Conservation (phyloP, 1,140 invertebrate genomes). For the Piezodorus guildinii region DNA sequence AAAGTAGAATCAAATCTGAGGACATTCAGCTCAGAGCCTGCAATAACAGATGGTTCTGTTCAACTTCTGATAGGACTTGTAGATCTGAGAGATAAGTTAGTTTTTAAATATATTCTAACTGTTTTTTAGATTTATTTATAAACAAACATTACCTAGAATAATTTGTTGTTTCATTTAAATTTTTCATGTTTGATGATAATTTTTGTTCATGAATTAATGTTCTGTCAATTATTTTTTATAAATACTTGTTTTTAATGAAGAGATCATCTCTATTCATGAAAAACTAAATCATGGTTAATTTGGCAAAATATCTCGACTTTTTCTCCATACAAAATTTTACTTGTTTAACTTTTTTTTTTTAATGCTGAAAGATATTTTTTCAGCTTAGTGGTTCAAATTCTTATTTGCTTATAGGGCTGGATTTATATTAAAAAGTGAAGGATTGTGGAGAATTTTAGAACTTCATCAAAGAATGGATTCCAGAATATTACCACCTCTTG, state of each 20-base stretch:
- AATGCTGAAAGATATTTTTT: too few species aligned
- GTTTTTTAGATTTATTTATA: neutral
- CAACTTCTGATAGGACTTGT: conserved; percentile 45
- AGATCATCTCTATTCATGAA: too few species aligned
- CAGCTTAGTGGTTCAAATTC: too few species aligned
- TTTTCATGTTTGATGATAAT: too few species aligned
- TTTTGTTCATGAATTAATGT: too few species aligned
- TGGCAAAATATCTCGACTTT: neutral
- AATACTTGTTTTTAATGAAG: too few species aligned
- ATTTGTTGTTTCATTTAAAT: neutral
- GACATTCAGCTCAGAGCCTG: conserved; percentile 44
- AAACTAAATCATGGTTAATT: too few species aligned
- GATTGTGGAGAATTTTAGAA: conserved; percentile 36
- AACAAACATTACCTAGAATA: too few species aligned
- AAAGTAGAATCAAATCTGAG: conserved; percentile 48
- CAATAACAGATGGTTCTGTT: conserved; percentile 46
- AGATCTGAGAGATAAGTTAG: conserved; percentile 45
- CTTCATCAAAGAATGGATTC: conserved; percentile 32
- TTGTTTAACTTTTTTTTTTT: too few species aligned
- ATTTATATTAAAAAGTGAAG: conserved; percentile 34
- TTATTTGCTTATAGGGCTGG: conserved; percentile 30
- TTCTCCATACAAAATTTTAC: too few species aligned
- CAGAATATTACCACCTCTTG: conserved; percentile 35
- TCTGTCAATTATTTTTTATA: too few species aligned
- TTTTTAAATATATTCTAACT: conserved; percentile 4